These are phyloP conservation scores for Agonopterix alstromeriana DNA, from an alignment of 2,888 invertebrate species.

Conservation along the genomic window DNA sequence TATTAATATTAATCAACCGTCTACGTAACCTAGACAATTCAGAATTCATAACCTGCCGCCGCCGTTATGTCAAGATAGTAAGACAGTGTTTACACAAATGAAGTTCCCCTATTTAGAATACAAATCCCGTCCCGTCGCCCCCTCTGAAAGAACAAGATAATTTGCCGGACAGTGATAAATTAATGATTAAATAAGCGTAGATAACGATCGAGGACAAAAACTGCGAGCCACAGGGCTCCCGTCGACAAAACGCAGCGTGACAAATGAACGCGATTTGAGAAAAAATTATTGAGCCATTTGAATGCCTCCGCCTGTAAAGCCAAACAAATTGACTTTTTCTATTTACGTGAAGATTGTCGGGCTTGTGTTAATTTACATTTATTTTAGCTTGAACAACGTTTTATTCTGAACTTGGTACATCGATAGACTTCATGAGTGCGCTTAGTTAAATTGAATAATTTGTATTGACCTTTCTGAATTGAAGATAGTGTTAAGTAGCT, in stretches of 20 bases:
- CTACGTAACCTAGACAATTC: too few relatives aligned
- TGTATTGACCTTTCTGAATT: too few relatives aligned
- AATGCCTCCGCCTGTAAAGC: slow-evolving; percentile 47
- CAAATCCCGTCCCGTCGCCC: slow-evolving; percentile 11
- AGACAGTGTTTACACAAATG: too few relatives aligned
- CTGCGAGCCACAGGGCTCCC: slow-evolving; percentile 25
- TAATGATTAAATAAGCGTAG: slow-evolving; percentile 65
- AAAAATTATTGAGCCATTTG: slow-evolving; percentile 59
- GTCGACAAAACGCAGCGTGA: slow-evolving; percentile 30
- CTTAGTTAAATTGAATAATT: too few relatives aligned
- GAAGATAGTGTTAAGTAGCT: too few relatives aligned
- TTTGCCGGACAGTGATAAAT: slow-evolving; percentile 64
- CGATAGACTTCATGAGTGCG: too few relatives aligned
- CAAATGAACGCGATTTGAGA: slow-evolving; percentile 45
- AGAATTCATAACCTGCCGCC: too few relatives aligned
- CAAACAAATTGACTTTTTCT: slow-evolving; percentile 50
- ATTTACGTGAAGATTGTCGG: slow-evolving; percentile 10
- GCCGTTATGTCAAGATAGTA: too few relatives aligned
- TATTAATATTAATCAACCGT: too few relatives aligned
- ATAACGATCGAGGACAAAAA: slow-evolving; percentile 59
- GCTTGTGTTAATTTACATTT: too few relatives aligned
- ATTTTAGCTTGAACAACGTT: too few relatives aligned
- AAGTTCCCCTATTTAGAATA: not conserved
- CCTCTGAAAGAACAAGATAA: slow-evolving; percentile 39
- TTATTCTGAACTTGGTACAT: too few relatives aligned